Evolutionary conservation across 2,113 vertebrate genomes (phyloP).

Genomic region (Menura novaehollandiae): DNA sequence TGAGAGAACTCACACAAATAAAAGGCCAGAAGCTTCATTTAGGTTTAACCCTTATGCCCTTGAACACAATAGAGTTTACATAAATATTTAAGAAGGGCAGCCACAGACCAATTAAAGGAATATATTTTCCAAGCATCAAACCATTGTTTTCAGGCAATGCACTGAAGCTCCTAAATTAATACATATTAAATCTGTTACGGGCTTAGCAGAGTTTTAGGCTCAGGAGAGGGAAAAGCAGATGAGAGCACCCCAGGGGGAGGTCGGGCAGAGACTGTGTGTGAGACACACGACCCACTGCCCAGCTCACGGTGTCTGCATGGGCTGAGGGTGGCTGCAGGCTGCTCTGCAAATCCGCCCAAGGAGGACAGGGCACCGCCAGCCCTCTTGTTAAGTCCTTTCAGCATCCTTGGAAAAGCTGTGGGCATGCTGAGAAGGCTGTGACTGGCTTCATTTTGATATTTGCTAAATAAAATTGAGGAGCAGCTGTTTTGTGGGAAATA

Average conservation of each 20-base stretch:
- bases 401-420: not conserved
- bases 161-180: slow-evolving; percentile 30
- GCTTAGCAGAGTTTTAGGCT: slow-evolving; percentile 18
- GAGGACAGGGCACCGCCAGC: not conserved
- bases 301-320: not conserved
- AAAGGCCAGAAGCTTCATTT: not conserved
- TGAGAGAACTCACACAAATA: not conserved
- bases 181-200: slow-evolving; percentile 18
- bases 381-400: not conserved
- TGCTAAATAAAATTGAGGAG: slow-evolving; percentile 25
- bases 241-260: not conserved
- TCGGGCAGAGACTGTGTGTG: not conserved
- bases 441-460: not conserved
- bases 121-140: slow-evolving; percentile 29
- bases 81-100: slow-evolving; percentile 38
- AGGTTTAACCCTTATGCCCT: not conserved
- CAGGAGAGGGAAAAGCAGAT: not conserved
- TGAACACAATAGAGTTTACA: slow-evolving; percentile 12
- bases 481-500: slow-evolving; percentile 36
- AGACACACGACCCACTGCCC: accelerated
- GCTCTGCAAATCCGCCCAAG: accelerated
- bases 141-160: slow-evolving; percentile 37
- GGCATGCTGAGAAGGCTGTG: not conserved
- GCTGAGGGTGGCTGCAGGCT: not conserved
- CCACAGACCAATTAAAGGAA: slow-evolving; percentile 26